Evolutionary conservation across 2,888 invertebrate genomes (phyloP), one percentile per base, ranked within the genome.

Genomic region (Oasisia sp.): DNA sequence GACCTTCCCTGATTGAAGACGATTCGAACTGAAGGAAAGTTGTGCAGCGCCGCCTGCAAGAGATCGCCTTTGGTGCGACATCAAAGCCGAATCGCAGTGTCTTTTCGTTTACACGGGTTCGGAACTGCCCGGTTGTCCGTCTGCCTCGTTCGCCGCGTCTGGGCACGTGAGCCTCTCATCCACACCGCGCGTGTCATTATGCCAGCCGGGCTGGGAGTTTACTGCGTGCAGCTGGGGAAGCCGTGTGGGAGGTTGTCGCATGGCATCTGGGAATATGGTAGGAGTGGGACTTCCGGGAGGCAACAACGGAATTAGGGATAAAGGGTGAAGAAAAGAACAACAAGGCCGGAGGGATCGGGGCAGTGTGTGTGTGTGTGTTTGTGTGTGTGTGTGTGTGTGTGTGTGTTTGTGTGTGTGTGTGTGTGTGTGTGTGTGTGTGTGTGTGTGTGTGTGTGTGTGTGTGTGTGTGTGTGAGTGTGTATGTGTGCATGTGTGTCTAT

Each of bases 111-210:
- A 74, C 74, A 74, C 74, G 27, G 74, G 74, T 74, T 19, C 74
- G 27, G 74, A 74, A 74, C 74, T 74, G 74, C n/a, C 27, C 74
- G 74, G 74, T 27, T 74, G 19, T 74, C n/a, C 74, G 74, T 19
- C n/a, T 19, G 74, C 74, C 7, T 0, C 27, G 19, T 74, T 74
- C 27, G 14, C 74, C 27, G 3, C 27, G 74, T 74, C n/a, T 74
- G 74, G 74, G 74, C 74, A 74, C 74, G 74, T 74, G 74, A 74
- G n/a, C 74, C 74, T 74, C 74, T 74, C 74, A 27, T 74, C n/a
- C 19, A n/a, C 27, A 19, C 19, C 74, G 74, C 74, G 2, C 74
- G 74, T 74, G 27, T n/a, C 74, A 7, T 74, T 50, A 50, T 11
- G 50, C 50, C 50, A 14, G 0, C 50, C 12, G 9, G 50, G 50